Percentiles rank a stretch among this genome's conserved stretches.
Conservation (phyloP, 2,113 vertebrate genomes). For the Ceyx melanurus region DNA sequence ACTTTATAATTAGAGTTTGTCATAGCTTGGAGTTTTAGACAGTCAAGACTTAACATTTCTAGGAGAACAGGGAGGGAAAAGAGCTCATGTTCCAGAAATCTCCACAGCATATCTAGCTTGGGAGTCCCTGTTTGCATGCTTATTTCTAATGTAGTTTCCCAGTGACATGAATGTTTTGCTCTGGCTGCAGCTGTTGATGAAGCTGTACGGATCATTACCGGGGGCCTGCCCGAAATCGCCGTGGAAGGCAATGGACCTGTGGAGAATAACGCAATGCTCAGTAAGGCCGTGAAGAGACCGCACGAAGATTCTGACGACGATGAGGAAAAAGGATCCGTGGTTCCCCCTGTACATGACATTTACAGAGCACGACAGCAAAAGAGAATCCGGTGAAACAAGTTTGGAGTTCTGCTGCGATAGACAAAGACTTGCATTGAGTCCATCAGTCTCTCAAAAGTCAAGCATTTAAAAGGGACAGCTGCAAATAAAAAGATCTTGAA, state of each 20-base stretch:
- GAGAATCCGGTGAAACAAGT: slow-evolving; percentile 88
- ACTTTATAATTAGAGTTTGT: neutral
- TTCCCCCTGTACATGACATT: slow-evolving; percentile 96
- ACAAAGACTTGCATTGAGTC: slow-evolving; percentile 56
- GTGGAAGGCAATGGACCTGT: slow-evolving; percentile 92
- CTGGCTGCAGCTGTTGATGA: slow-evolving; percentile 86
- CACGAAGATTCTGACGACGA: slow-evolving; percentile 97
- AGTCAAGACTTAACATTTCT: fast-evolving
- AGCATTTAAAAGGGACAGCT: slow-evolving; percentile 72
- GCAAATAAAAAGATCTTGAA: slow-evolving; percentile 75
- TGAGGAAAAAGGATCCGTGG: slow-evolving; percentile 94
- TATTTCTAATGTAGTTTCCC: neutral
- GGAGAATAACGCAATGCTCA: slow-evolving; percentile 86
- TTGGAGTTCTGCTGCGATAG: neutral
- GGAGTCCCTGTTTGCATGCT: neutral
- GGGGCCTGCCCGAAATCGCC: slow-evolving; percentile 83
- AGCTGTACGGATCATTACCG: slow-evolving; percentile 92
- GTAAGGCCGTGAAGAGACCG: slow-evolving; percentile 93
- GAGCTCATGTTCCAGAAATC: fast-evolving
- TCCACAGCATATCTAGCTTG: fast-evolving
- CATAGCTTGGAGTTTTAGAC: neutral
- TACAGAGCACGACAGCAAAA: slow-evolving; percentile 98
- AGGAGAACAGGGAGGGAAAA: neutral
- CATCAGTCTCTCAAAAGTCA: slow-evolving; percentile 69
- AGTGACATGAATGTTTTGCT: neutral